Base-by-base conservation (phyloP, 2,113 vertebrate species). In the Peucedramus taeniatus region DNA sequence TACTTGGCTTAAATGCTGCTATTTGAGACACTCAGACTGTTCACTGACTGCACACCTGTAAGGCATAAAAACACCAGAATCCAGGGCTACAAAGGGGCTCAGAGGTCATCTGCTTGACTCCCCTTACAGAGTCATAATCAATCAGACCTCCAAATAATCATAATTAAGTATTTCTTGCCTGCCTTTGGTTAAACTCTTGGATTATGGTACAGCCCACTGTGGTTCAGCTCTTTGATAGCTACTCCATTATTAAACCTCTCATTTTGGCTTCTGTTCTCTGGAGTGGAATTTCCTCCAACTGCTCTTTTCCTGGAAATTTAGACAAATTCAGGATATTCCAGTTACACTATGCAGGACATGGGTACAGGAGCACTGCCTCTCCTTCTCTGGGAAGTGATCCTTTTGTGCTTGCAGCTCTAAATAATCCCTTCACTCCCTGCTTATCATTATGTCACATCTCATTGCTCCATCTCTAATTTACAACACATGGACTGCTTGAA, bases 1-100 rank as follows among this genome's bases (percentile, higher is more conserved):
- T 22, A 23, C 51, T 9, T 0, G 68, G 18, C 35, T 53, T 31
- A 15, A 56, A 11, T 40, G n/a, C 1, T 35, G 24, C 3, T 47
- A 4, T 40, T 70, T 78, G 13, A 74, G 64, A 60, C 10, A 45
- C 39, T 68, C 65, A 31, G 22, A 31, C 49, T 50, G 7, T 40
- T 45, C 71, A 72, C 9, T 39, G 24, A 44, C 53, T 77, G 84
- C 37, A 28, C n/a, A 64, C 61, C 65, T 70, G 0, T n/a, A 30
- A 89, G 27, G 50, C 50, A 70, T 8, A 61, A 53, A 72, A 6
- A 0, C 57, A 91, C 8, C 69, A 27, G 53, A 77, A 76, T 26
- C 37, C 50, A 77, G 24, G 63, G 35, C 37, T 68, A 51, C 61
- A 70, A 33, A 78, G 33, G 44, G 33, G 28, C 68, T 93, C 19